Conservation (phyloP, 1,140 invertebrate genomes). For the Calycopis cecrops region DNA sequence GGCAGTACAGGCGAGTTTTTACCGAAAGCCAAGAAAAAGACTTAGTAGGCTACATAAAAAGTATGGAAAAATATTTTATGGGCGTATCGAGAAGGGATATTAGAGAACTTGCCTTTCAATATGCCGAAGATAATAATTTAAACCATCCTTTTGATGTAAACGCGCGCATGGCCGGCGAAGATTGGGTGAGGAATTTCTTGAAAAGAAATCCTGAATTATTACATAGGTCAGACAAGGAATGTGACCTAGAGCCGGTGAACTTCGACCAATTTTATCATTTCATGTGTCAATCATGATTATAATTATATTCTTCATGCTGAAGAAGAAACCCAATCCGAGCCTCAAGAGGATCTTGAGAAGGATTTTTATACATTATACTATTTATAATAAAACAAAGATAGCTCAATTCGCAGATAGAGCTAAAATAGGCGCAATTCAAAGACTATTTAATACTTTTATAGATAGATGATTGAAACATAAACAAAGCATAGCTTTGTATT, state of each 20-base stretch:
- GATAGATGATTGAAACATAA: conserved; percentile 28
- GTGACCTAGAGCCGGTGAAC: conserved; percentile 60
- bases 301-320: conserved; percentile 1
- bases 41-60: conserved; percentile 65
- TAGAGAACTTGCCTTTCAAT: conserved; percentile 64
- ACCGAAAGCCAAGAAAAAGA: conserved; percentile 67
- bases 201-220: conserved; percentile 63
- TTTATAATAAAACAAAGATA: conserved; percentile 6
- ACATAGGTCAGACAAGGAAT: conserved; percentile 50
- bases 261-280: conserved; percentile 71
- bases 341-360: neutral
- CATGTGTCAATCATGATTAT: conserved; percentile 65
- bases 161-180: conserved; percentile 64
- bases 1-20: conserved; percentile 62
- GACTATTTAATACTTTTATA: conserved; percentile 25
- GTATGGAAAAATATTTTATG: conserved; percentile 68
- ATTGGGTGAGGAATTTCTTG: conserved; percentile 68
- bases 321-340: neutral
- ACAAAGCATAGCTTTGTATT: conserved; percentile 50
- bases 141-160: conserved; percentile 66
- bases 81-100: conserved; percentile 63
- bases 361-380: conserved; percentile 7
- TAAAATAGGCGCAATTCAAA: conserved; percentile 13
- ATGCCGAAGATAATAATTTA: conserved; percentile 61
- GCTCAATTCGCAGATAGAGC: conserved; percentile 4